Conservation (phyloP, 92 coral and sea anemone species). For the Hydrozoanthus gracilis region DNA sequence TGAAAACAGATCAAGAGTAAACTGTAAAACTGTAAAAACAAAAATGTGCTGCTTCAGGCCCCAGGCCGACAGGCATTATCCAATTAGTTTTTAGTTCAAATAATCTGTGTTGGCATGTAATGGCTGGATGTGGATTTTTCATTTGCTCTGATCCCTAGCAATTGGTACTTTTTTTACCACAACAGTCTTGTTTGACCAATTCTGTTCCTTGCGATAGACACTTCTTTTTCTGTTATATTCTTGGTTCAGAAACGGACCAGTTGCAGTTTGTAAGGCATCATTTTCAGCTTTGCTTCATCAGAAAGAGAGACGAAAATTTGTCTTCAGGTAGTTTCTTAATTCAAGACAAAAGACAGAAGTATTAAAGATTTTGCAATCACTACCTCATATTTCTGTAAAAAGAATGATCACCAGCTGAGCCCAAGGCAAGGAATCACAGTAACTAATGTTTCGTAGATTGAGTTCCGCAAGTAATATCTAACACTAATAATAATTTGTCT, state of each 20-base stretch:
- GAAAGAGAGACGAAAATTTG: too few relatives aligned
- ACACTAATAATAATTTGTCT: background rate
- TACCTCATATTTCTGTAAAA: background rate
- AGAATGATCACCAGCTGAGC: conserved; percentile 34
- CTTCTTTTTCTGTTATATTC: conserved; percentile 36
- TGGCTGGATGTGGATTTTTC: too few relatives aligned
- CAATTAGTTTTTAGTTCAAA: background rate
- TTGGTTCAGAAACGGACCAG: background rate
- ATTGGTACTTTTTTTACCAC: conserved; percentile 30
- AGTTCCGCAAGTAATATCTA: conserved; percentile 32
- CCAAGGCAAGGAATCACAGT: conserved; percentile 36
- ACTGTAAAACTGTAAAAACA: too few relatives aligned
- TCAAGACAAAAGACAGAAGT: conserved; percentile 19
- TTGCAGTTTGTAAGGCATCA: too few relatives aligned
- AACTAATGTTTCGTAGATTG: conserved; percentile 32
- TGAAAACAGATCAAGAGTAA: too few relatives aligned
- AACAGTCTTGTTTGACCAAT: conserved; percentile 21
- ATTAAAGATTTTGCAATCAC: background rate
- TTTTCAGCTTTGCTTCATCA: too few relatives aligned
- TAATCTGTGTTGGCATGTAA: too few relatives aligned
- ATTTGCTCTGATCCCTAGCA: conserved; percentile 2
- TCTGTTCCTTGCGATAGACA: conserved; percentile 26
- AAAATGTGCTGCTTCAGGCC: too few relatives aligned
- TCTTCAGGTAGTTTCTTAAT: background rate
- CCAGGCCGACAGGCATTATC: too few relatives aligned